A percentile compares a stretch with the other conserved stretches of the same genome.
phyloP scores from a whole-genome alignment of 2,888 invertebrate genomes.

The Octonoba sinensis region DNA sequence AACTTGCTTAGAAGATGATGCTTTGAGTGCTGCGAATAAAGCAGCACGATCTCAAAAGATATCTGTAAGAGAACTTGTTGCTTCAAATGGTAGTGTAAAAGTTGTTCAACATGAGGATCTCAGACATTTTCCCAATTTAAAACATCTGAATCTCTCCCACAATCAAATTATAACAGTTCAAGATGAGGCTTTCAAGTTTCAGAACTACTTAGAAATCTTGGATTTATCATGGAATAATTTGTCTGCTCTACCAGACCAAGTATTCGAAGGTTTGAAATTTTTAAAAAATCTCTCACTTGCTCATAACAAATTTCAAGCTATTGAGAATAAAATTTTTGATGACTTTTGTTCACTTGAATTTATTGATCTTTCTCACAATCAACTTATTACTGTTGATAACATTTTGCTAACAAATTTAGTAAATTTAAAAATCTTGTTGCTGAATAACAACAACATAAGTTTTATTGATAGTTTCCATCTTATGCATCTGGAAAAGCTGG shows the following conservation, averaged over 20 bases:
- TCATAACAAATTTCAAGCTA: conserved; percentile 31
- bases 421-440: conserved; percentile 21
- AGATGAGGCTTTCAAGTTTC: conserved; percentile 38
- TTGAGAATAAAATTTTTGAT: conserved; percentile 35
- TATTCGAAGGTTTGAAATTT: conserved; percentile 18
- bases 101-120: conserved; percentile 18
- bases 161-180: conserved; percentile 47
- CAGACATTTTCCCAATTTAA: conserved; percentile 28
- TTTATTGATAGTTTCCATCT: conserved; percentile 40
- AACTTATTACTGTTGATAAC: conserved; percentile 18
- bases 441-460: conserved; percentile 45
- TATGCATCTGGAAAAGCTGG: conserved; percentile 31
- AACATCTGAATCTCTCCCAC: conserved; percentile 27
- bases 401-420: conserved; percentile 29
- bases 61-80: conserved; percentile 16
- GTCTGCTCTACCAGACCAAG: conserved; percentile 13
- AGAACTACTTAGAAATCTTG: conserved; percentile 31
- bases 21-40: conserved; percentile 29
- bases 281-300: conserved; percentile 50
- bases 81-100: conserved; percentile 20
- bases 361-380: conserved; percentile 48
- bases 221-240: conserved; percentile 51
- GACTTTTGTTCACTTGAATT: conserved; percentile 26
- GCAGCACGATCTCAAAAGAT: conserved; percentile 20
- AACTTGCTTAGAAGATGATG: conserved; percentile 31